Evolutionary conservation across 2,113 vertebrate species (phyloP).

Genomic region (Cyprinodon variegatus): DNA sequence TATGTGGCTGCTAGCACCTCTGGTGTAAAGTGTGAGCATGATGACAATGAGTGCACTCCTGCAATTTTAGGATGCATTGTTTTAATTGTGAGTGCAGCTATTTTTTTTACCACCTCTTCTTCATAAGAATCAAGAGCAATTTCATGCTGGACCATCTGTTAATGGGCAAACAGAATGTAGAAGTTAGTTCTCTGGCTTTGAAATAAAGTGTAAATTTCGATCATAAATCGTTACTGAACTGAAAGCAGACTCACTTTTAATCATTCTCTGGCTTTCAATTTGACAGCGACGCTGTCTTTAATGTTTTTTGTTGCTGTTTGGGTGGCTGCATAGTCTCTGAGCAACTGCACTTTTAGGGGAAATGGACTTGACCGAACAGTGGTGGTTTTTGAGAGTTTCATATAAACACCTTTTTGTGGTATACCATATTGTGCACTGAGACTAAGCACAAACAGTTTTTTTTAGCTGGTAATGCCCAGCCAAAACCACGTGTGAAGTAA

Average conservation of each 20-base stretch:
- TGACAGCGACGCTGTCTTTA: neutral
- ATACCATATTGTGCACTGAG: conserved; percentile 21
- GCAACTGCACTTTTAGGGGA: conserved; percentile 29
- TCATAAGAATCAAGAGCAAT: conserved; percentile 54
- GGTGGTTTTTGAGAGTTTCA: conserved; percentile 33
- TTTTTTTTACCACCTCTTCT: conserved; percentile 57
- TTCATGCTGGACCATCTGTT: conserved; percentile 71
- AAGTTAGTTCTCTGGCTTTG: conserved; percentile 57
- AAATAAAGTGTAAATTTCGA: conserved; percentile 46
- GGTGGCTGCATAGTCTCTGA: conserved; percentile 24
- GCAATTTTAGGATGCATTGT: conserved; percentile 36
- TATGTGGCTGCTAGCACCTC: conserved; percentile 50
- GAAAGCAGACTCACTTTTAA: neutral
- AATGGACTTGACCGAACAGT: conserved; percentile 23
- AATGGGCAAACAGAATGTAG: conserved; percentile 50
- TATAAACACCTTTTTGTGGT: conserved; percentile 37
- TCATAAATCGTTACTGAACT: conserved; percentile 33
- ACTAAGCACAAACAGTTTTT: conserved; percentile 17
- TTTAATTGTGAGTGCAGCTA: conserved; percentile 60
- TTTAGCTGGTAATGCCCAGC: conserved; percentile 15
- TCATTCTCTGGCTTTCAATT: neutral
- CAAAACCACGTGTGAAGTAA: conserved; percentile 42
- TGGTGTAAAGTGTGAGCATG: conserved; percentile 38
- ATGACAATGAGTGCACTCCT: conserved; percentile 42
- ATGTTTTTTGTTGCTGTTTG: conserved; percentile 17